Percentiles rank a stretch among this genome's conserved stretches.
These are phyloP conservation scores for Siniperca obscura DNA, from an alignment of 2,797 vertebrate species.

Conservation along the genomic window DNA sequence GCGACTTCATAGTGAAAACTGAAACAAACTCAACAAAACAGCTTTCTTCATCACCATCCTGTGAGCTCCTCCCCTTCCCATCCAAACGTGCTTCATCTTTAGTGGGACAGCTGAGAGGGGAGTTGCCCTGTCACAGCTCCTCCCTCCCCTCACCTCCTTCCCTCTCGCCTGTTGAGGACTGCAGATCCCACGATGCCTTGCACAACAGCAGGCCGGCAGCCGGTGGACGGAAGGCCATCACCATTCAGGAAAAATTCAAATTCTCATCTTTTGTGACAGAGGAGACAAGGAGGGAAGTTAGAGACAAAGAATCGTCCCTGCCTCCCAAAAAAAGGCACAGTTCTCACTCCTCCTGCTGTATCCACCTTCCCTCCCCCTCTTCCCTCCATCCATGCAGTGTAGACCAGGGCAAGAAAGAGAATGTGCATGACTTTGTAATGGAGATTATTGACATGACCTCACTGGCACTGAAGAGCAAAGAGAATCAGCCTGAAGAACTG, in stretches of 20 bases:
- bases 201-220: neutral
- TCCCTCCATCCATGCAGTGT: neutral
- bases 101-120: conserved; percentile 84
- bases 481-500: conserved; percentile 79
- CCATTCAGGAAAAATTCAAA: conserved; percentile 79
- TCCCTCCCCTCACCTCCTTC: conserved; percentile 65
- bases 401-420: conserved; percentile 73
- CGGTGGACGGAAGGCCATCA: conserved; percentile 70
- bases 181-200: conserved; percentile 59
- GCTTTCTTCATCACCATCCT: conserved; percentile 68
- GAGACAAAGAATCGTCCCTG: conserved; percentile 53
- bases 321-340: conserved; percentile 54
- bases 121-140: conserved; percentile 84
- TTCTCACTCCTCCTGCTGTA: conserved; percentile 74
- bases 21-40: conserved; percentile 68
- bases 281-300: conserved; percentile 69
- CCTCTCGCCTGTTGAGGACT: conserved; percentile 73
- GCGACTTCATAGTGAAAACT: conserved; percentile 65
- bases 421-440: conserved; percentile 93
- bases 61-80: conserved; percentile 60
- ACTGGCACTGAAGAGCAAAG: conserved; percentile 90
- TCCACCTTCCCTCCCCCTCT: conserved; percentile 69
- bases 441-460: conserved; percentile 97
- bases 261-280: conserved; percentile 82
- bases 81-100: conserved; percentile 69